Percentiles rank a stretch among this genome's conserved stretches.
Conservation (phyloP, 2,888 invertebrate genomes). For the Imbricaverruca yamaguchii region DNA sequence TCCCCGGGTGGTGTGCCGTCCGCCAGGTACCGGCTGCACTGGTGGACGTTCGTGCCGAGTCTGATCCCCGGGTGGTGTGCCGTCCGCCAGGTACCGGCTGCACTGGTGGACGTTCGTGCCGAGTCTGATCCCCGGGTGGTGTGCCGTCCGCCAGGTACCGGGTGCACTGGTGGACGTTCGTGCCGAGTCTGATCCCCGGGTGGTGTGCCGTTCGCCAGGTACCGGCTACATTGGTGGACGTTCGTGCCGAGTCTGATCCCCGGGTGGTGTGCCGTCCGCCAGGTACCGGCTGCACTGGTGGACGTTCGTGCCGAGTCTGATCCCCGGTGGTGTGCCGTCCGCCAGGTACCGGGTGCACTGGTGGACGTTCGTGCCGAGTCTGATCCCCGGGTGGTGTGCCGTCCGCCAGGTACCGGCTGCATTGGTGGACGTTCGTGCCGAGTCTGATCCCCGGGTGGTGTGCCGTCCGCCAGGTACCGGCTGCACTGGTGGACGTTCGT, state of each 20-base stretch:
- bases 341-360: too few species aligned
- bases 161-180: constrained; percentile 59
- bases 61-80: too few species aligned
- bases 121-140: background rate
- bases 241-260: too few species aligned
- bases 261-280: background rate
- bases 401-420: constrained; percentile 49
- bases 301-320: constrained; percentile 49
- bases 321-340: too few species aligned
- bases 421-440: constrained; percentile 58
- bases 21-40: constrained; percentile 53
- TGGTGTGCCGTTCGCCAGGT: too few species aligned
- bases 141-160: constrained; percentile 44
- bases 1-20: background rate
- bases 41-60: constrained; percentile 54
- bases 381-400: background rate
- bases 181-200: constrained; percentile 42
- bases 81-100: too few species aligned
- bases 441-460: too few species aligned
- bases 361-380: too few species aligned
- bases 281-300: constrained; percentile 59
- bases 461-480: too few species aligned
- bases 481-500: too few species aligned
- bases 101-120: too few species aligned
- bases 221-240: too few species aligned